Conservation (phyloP, 1,140 invertebrate genomes). For the Archivesica marissinica region DNA sequence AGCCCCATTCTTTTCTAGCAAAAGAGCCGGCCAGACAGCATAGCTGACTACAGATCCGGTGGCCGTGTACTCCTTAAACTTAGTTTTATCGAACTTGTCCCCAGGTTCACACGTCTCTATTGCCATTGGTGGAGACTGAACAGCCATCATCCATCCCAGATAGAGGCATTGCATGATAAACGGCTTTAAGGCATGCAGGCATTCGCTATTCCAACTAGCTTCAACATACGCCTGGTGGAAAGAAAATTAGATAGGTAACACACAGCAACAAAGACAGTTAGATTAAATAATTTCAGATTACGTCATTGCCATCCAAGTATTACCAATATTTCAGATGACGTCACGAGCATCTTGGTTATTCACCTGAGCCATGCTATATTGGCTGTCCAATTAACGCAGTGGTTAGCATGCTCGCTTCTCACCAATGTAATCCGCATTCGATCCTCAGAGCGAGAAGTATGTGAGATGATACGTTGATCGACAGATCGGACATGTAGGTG, state of each 20-base stretch:
- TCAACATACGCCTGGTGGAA: not conserved
- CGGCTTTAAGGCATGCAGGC: not conserved
- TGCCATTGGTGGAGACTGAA: conserved; percentile 12
- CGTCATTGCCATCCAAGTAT: no score
- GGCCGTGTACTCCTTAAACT: conserved; percentile 31
- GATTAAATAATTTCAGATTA: not conserved
- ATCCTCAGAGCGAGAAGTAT: no score
- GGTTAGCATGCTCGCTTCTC: no score
- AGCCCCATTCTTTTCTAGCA: not conserved
- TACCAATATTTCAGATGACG: not conserved
- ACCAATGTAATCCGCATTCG: no score
- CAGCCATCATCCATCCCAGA: conserved; percentile 41
- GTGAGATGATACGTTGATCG: no score
- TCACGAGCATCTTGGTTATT: no score
- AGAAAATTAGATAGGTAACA: not conserved
- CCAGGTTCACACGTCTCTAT: not conserved
- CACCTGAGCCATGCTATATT: no score
- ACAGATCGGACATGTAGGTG: no score
- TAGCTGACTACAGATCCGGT: not conserved
- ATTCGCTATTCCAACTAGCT: conserved; percentile 2
- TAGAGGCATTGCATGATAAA: conserved; percentile 18
- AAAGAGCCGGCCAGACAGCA: conserved; percentile 38
- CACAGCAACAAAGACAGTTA: not conserved
- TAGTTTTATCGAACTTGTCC: conserved; percentile 11
- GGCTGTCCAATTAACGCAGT: no score